Conservation (phyloP, 2,797 vertebrate species). For the Aselliscus stoliczkanus region DNA sequence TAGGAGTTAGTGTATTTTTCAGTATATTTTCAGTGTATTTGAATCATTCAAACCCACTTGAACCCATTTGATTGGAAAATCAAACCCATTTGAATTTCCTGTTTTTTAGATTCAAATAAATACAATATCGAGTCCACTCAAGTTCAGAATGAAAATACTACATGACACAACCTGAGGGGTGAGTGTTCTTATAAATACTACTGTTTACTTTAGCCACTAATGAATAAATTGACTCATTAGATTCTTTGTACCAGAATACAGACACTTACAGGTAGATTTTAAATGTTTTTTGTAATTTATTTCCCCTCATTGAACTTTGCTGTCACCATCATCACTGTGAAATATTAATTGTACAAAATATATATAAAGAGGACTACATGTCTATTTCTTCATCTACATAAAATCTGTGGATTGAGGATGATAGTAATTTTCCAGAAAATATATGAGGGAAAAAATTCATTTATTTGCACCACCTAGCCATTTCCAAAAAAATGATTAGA, state of each 20-base stretch:
- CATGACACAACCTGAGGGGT: background rate
- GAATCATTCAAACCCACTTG: no score
- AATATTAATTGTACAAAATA: background rate
- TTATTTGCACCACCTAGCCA: background rate
- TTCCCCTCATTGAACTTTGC: background rate
- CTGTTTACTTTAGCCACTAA: background rate
- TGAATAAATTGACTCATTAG: background rate
- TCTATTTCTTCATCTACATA: background rate
- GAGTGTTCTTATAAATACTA: background rate
- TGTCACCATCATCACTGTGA: background rate
- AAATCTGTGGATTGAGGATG: background rate
- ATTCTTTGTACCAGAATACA: background rate
- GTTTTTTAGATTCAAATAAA: background rate
- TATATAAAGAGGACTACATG: background rate
- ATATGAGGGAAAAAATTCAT: background rate
- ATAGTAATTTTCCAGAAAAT: background rate
- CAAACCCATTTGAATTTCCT: background rate
- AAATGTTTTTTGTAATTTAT: background rate
- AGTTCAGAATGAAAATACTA: background rate
- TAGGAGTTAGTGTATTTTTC: background rate
- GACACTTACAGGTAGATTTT: background rate
- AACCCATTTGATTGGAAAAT: no score
- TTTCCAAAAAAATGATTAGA: slow-evolving; percentile 7
- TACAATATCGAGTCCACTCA: background rate
- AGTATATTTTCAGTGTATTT: background rate